Evolutionary conservation across 2,797 vertebrate genomes (phyloP).

Genomic region (Amazona ochrocephala): DNA sequence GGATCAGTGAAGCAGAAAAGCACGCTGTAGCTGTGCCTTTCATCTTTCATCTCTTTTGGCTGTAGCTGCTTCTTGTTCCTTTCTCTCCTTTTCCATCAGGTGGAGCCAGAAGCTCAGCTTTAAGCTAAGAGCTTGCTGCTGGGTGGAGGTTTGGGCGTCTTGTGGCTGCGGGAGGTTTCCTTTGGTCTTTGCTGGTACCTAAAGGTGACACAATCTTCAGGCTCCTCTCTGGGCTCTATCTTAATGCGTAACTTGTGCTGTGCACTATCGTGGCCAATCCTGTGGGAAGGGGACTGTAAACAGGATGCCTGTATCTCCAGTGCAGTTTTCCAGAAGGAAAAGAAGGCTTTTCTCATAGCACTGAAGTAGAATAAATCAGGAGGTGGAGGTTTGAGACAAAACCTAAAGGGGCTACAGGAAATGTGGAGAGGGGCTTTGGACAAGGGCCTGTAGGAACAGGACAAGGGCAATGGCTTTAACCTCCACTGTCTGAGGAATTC

Average conservation of each 20-base stretch:
- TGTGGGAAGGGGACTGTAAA: background rate
- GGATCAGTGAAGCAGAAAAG: background rate
- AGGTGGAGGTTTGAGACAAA: background rate
- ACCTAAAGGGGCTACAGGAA: background rate
- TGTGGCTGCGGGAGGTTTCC: background rate
- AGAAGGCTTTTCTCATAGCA: background rate
- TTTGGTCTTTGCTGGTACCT: background rate
- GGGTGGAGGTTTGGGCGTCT: background rate
- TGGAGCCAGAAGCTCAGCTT: slow-evolving; percentile 59
- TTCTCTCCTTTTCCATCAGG: background rate
- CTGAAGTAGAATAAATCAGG: background rate
- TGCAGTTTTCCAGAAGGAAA: accelerated
- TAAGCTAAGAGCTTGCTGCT: background rate
- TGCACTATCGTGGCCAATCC: background rate
- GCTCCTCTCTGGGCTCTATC: accelerated
- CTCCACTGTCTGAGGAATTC: background rate
- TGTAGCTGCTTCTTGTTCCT: background rate
- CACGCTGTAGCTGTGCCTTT: background rate
- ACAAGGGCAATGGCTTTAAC: too few relatives aligned
- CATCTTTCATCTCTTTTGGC: background rate
- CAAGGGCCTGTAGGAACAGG: background rate
- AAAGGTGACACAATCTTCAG: background rate
- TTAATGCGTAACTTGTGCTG: accelerated
- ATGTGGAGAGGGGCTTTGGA: background rate
- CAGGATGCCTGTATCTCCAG: background rate